Evolutionary conservation across 2,113 vertebrate species (phyloP).

Genomic region (human): DNA sequence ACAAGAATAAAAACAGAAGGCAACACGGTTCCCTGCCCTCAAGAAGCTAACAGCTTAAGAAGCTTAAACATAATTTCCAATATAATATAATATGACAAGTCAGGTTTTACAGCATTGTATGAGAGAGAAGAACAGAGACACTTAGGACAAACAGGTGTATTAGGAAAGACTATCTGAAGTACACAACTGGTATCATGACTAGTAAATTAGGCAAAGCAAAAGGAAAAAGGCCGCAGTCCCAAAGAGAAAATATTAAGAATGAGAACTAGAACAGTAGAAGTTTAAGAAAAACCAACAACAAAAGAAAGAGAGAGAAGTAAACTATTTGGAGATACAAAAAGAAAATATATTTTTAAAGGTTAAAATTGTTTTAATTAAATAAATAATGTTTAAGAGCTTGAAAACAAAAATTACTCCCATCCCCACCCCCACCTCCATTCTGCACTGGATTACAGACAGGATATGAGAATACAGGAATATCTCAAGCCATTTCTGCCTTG

Average conservation of each 20-base stretch:
- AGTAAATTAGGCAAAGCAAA: slow-evolving; percentile 19
- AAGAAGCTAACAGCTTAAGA: background rate
- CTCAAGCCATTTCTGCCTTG: background rate
- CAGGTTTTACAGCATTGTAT: background rate
- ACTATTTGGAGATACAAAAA: background rate
- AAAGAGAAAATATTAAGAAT: background rate
- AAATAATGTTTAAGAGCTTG: background rate
- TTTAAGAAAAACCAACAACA: background rate
- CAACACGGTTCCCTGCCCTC: background rate
- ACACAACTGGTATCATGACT: background rate
- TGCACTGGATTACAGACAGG: background rate
- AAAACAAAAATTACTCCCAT: background rate
- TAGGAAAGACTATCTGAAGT: background rate
- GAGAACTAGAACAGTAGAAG: background rate
- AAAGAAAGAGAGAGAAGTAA: background rate
- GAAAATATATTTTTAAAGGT: background rate
- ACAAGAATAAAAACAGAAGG: background rate
- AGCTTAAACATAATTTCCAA: slow-evolving; percentile 18
- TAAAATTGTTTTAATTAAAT: no score
- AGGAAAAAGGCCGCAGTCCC: background rate
- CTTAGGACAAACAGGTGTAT: background rate
- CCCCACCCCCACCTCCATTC: background rate
- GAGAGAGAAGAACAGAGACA: background rate
- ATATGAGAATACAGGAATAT: background rate
- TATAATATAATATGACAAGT: background rate